A percentile compares a stretch with the other conserved stretches of the same genome.
Conservation (phyloP, 2,888 invertebrate species). For the Apodemia zela region DNA sequence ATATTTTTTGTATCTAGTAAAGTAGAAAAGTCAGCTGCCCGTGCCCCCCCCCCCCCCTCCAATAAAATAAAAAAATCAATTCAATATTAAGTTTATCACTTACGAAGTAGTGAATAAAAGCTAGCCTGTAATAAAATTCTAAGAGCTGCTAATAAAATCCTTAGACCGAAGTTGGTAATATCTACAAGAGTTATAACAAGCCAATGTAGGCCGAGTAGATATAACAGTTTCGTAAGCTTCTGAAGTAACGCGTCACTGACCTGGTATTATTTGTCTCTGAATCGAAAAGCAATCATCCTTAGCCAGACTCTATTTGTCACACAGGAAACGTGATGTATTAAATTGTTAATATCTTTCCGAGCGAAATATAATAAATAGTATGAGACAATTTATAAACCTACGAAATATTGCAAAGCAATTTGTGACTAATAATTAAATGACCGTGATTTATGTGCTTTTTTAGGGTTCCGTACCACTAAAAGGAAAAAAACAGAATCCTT, state of each 20-base stretch:
- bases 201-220: conserved; percentile 52
- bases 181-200: neutral
- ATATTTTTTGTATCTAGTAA: too few relatives aligned
- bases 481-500: too few relatives aligned
- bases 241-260: conserved; percentile 67
- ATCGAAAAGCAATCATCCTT: conserved; percentile 76
- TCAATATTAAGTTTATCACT: too few relatives aligned
- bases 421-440: neutral
- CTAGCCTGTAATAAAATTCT: too few relatives aligned
- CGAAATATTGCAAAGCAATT: neutral
- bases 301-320: conserved; percentile 77
- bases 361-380: neutral
- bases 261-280: conserved; percentile 75
- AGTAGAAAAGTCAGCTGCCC: too few relatives aligned
- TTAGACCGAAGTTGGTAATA: too few relatives aligned
- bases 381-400: neutral
- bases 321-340: conserved; percentile 74
- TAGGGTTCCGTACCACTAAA: too few relatives aligned
- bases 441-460: neutral
- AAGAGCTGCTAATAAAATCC: too few relatives aligned
- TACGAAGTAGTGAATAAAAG: too few relatives aligned
- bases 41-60: too few relatives aligned
- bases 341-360: conserved; percentile 12
- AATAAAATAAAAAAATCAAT: too few relatives aligned
- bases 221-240: conserved; percentile 57